Evolutionary conservation across 2,113 vertebrate species (phyloP).

Genomic region (Paraplagusia blochii): DNA sequence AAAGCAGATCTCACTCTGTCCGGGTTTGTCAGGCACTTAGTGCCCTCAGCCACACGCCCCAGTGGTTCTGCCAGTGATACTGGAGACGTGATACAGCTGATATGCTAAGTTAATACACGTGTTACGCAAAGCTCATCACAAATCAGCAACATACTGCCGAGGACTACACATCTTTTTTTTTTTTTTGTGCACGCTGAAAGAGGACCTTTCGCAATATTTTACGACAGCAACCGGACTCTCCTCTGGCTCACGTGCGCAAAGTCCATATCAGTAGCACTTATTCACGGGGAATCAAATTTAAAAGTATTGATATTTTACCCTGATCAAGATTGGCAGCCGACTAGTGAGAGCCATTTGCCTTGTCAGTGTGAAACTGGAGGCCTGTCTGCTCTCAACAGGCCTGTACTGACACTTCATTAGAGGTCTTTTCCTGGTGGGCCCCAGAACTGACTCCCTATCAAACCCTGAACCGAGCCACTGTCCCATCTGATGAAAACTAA

Average conservation of each 20-base stretch:
- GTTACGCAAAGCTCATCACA: conserved; percentile 58
- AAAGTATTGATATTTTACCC: conserved; percentile 38
- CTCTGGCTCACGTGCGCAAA: conserved; percentile 21
- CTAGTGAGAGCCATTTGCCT: conserved; percentile 62
- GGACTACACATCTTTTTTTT: conserved; percentile 28
- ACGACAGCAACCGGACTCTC: background rate
- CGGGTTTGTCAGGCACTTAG: conserved; percentile 65
- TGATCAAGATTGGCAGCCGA: conserved; percentile 64
- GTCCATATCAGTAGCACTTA: conserved; percentile 11
- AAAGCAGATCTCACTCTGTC: conserved; percentile 71
- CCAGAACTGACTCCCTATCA: conserved; percentile 16
- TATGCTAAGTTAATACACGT: conserved; percentile 61
- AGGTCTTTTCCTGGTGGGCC: conserved; percentile 62
- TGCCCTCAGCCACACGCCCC: conserved; percentile 58
- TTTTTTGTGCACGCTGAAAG: conserved; percentile 25
- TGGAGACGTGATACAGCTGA: conserved; percentile 60
- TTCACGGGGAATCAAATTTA: conserved; percentile 26
- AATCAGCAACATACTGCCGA: conserved; percentile 27
- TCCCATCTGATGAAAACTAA: conserved; percentile 75
- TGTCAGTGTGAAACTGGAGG: conserved; percentile 65
- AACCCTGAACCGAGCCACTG: conserved; percentile 33
- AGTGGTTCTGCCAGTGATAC: conserved; percentile 45
- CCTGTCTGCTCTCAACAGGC: conserved; percentile 50
- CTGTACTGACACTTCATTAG: conserved; percentile 70
- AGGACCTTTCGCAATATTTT: conserved; percentile 19